Evolutionary conservation across 1,140 invertebrate genomes (phyloP).

Genomic region (Eulimnadia texana): DNA sequence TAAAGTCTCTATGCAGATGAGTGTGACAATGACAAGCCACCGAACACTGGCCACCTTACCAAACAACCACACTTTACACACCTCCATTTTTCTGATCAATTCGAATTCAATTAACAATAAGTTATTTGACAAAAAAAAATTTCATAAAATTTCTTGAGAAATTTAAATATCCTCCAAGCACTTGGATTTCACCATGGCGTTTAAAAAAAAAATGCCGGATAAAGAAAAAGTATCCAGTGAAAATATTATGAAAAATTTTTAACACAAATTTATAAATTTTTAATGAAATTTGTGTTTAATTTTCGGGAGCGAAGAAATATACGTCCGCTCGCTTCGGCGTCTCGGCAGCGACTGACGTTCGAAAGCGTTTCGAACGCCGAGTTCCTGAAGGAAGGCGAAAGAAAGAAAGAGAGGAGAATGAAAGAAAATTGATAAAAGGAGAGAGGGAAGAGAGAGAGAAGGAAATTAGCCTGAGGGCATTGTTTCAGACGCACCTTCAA

Average conservation of each 20-base stretch:
- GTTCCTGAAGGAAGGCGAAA: too few relatives aligned
- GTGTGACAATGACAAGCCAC: constrained; percentile 13
- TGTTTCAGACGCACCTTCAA: background rate
- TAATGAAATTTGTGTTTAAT: too few relatives aligned
- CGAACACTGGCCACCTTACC: constrained; percentile 11
- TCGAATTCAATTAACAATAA: too few relatives aligned
- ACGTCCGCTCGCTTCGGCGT: background rate
- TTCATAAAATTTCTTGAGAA: too few relatives aligned
- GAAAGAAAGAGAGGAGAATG: too few relatives aligned
- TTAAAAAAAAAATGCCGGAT: background rate
- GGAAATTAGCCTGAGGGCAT: background rate
- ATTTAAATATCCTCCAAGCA: background rate
- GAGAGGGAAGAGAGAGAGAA: background rate
- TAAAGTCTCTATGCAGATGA: constrained; percentile 14
- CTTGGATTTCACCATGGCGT: background rate
- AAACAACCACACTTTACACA: background rate
- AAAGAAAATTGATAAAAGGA: too few relatives aligned
- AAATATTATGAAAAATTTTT: too few relatives aligned
- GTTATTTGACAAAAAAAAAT: too few relatives aligned
- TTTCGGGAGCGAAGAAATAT: background rate
- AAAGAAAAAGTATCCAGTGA: too few relatives aligned
- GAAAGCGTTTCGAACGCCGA: too few relatives aligned
- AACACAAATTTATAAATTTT: too few relatives aligned
- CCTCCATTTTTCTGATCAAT: background rate
- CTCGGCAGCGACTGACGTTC: background rate